Evolutionary conservation across 2,113 vertebrate species (phyloP), one percentile per base, ranked within the genome.

Genomic region (Ptilorrhoa leucosticta): DNA sequence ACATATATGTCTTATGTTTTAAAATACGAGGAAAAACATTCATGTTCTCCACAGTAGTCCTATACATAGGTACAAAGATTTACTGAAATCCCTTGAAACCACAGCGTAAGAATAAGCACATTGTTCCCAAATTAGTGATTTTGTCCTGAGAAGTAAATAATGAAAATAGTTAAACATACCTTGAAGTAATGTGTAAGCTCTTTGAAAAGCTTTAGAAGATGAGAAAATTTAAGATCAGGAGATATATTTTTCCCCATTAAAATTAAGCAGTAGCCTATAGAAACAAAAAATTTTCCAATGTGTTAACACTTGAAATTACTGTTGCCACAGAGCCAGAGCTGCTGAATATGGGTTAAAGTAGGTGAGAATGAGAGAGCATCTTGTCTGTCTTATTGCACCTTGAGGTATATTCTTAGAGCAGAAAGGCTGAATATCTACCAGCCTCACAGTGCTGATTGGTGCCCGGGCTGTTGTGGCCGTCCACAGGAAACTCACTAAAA

Each of bases 401-500:
- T 37, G 47, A 73, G 70, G 63, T 26, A 54, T 21, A 51, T 23
- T 79, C 31, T 42, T 4, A 51, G 50, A 66, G 48, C 8, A 2
- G 70, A 94, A 92, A 54, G 17, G 27, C 35, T 23, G 47, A 56
- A 64, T 48, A 66, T 50, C 68, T 35, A 31, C 40, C 2, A 2
- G 19, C 45, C 71, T 45, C 64, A 47, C n/a, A 13, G 31, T 16
- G 64, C 79, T 96, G 93, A 95, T 93, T 95, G 93, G 93, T 90
- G 90, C 40, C 21, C 10, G 20, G 22, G 14, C 3, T 5, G 17
- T 17, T 1, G 63, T 42, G 47, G 35, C 48, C 0, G 0, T 80
- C 70, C 42, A 86, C 94, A 97, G 95, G 96, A 97, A 96, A 45
- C 47, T 80, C 75, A 81, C 13, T 11, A 64, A 61, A 94, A 80